Evolutionary conservation across 2,888 invertebrate species (phyloP), one percentile per base, ranked within the genome.

Genomic region (Proisotoma minuta): DNA sequence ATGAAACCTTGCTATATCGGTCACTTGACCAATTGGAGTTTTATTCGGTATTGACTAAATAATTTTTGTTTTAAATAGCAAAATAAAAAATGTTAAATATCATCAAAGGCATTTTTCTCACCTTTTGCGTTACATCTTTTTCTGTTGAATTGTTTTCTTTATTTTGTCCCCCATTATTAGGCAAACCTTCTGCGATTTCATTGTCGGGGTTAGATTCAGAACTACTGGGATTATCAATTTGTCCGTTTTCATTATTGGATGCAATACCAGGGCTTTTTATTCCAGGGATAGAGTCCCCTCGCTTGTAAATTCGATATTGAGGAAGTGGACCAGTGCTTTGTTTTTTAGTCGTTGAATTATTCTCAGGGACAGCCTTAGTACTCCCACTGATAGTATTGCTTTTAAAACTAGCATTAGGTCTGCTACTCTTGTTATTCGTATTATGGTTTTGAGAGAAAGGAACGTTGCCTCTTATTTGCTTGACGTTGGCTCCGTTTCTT

Each of bases 1-100:
- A 28, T 73, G 71, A 43, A 66, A 73, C 51, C 68, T 62, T 8
- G 72, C 72, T 27, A 73, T 60, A 39, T 73, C 73, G 18, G 66
- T 62, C 20, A 73, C 66, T 29, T 67, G 60, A 47, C 69, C 68
- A 1, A 69, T 51, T 1, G 73, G 65, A 28, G 71, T 73, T 26
- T 63, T 58, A 24, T 58, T 58, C 5, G 50, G 43, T n/a, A n/a
- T n/a, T n/a, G n/a, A n/a, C n/a, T n/a, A n/a, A n/a, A n/a, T n/a
- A n/a, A n/a, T n/a, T n/a, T n/a, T n/a, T n/a, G n/a, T n/a, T n/a
- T n/a, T n/a, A n/a, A n/a, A n/a, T n/a, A n/a, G n/a, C n/a, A n/a
- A n/a, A n/a, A n/a, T n/a, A n/a, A n/a, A n/a, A n/a, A n/a, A n/a
- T n/a, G n/a, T n/a, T n/a, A n/a, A n/a, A n/a, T n/a, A 18, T 27